phyloP scores from a whole-genome alignment of 1,140 invertebrate genomes.

The Harlomillsia oculata region DNA sequence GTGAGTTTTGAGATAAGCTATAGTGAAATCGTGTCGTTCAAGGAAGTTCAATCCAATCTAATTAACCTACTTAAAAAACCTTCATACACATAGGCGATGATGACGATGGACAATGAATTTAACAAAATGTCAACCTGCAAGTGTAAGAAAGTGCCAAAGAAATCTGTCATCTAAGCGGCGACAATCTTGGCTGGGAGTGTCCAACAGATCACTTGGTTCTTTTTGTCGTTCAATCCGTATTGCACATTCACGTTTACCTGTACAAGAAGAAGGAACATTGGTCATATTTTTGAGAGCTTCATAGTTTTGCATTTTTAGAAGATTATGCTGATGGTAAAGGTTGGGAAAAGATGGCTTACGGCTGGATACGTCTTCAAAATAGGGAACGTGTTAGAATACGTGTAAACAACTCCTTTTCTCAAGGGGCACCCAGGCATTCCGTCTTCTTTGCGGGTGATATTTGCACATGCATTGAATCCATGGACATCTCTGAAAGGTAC shows the following conservation, averaged over 20 bases:
- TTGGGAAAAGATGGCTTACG: conserved; percentile 28
- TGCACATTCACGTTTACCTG: conserved; percentile 33
- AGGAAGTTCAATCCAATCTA: too few relatives aligned
- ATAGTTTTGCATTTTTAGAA: too few relatives aligned
- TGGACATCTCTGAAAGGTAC: conserved; percentile 36
- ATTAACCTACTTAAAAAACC: too few relatives aligned
- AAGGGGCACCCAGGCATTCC: conserved; percentile 29
- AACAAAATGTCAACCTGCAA: too few relatives aligned
- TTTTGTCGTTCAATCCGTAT: conserved; percentile 31
- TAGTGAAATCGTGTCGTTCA: too few relatives aligned
- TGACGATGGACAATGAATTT: too few relatives aligned
- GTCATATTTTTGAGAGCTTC: too few relatives aligned
- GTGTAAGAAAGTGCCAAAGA: not conserved
- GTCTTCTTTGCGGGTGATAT: conserved; percentile 23
- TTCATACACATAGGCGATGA: too few relatives aligned
- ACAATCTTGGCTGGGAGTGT: conserved; percentile 33
- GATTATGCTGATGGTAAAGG: too few relatives aligned
- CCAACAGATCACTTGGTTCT: conserved; percentile 31
- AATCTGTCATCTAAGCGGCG: conserved; percentile 7
- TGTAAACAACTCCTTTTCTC: conserved; percentile 25
- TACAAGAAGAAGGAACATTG: too few relatives aligned
- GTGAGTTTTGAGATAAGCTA: too few relatives aligned
- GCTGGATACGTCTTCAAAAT: conserved; percentile 35
- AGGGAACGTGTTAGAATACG: conserved; percentile 36
- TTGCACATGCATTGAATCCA: conserved; percentile 33